phyloP scores from a whole-genome alignment of 2,113 vertebrate genomes.

The Marcusenius ussheri region DNA sequence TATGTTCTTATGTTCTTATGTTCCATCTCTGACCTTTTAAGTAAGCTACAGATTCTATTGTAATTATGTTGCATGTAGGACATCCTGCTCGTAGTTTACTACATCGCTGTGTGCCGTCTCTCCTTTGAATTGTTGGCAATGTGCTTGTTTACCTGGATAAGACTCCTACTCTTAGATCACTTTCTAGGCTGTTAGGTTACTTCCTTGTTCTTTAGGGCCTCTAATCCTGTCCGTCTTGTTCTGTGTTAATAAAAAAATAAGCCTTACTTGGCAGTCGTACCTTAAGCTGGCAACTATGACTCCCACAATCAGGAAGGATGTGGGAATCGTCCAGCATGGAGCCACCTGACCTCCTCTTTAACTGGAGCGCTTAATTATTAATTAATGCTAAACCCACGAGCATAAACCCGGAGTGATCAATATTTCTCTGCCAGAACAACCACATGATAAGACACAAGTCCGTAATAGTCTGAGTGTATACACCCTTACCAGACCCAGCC shows the following conservation, averaged over 20 bases:
- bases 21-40: neutral
- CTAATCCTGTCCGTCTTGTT: neutral
- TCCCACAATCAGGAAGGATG: neutral
- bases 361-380: neutral
- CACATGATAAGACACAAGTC: neutral
- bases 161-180: neutral
- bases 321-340: neutral
- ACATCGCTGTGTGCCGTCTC: neutral
- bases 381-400: neutral
- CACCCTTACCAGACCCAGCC: neutral
- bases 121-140: neutral
- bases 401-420: neutral
- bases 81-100: neutral
- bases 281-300: neutral
- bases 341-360: neutral
- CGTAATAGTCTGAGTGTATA: neutral
- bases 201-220: neutral
- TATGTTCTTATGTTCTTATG: too few species aligned
- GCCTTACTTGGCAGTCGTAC: neutral
- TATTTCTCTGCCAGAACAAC: neutral
- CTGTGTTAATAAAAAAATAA: neutral
- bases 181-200: neutral
- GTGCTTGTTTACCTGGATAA: neutral
- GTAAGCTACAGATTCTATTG: neutral
- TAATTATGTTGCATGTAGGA: neutral